These are phyloP conservation scores for Patella caerulea DNA, from an alignment of 2,888 invertebrate genomes.

Conservation along the genomic window DNA sequence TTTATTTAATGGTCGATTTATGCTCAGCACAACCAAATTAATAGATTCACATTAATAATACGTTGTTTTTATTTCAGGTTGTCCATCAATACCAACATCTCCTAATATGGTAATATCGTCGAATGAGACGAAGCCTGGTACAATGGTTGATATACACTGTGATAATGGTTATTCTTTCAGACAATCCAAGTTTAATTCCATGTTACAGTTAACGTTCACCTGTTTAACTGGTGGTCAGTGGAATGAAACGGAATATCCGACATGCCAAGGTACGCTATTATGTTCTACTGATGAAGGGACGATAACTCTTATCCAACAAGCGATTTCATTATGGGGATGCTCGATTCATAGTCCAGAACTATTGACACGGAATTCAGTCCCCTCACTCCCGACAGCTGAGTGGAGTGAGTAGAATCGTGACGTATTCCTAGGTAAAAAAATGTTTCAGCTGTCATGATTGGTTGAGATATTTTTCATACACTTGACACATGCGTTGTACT, in stretches of 20 bases:
- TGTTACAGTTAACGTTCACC: neutral
- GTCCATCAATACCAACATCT: conserved; percentile 21
- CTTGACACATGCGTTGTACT: too few relatives aligned
- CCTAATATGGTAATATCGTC: conserved; percentile 24
- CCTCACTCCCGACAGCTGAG: too few relatives aligned
- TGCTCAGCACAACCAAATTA: too few relatives aligned
- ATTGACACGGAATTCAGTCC: too few relatives aligned
- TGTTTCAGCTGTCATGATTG: too few relatives aligned
- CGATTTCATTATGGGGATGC: too few relatives aligned
- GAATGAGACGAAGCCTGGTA: neutral
- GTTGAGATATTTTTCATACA: too few relatives aligned
- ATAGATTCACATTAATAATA: neutral
- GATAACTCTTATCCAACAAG: too few relatives aligned
- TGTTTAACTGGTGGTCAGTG: conserved; percentile 28
- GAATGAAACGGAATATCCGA: conserved; percentile 23
- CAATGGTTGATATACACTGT: conserved; percentile 22
- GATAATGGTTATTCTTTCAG: conserved; percentile 26
- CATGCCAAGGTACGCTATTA: conserved; percentile 28
- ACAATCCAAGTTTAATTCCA: conserved; percentile 29
- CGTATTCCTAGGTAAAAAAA: too few relatives aligned
- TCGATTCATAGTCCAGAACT: too few relatives aligned
- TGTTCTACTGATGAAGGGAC: neutral
- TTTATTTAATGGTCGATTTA: too few relatives aligned
- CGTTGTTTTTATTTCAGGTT: conserved; percentile 19
- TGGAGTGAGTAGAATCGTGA: too few relatives aligned